Base-by-base conservation (phyloP, 1,140 invertebrate species). In the Conopomorpha cramerella region DNA sequence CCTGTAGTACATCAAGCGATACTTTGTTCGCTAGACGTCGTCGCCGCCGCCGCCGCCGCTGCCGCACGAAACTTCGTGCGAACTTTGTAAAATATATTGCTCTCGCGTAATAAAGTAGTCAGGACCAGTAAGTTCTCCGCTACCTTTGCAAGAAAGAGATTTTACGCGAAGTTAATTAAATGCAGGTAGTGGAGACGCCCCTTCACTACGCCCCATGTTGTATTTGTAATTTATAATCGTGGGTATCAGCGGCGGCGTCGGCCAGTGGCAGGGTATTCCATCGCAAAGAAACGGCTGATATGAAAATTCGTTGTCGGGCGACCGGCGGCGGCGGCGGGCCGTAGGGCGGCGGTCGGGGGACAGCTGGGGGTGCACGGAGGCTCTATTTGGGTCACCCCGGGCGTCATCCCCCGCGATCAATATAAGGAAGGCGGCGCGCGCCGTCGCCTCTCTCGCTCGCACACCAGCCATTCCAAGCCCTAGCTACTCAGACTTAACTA, bases 311-410 rank as follows among this genome's bases (percentile, higher is more conserved):
- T 37, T 47, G 46, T 30, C 51, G 51, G 48, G 46, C 30, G 41
- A 39, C 49, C 43, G 58, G 58, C 48, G 46, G 46, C 49, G 48
- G 48, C 49, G 30, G 12, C 30, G 13, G 16, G 33, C 8, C n/a
- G n/a, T n/a, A n/a, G n/a, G n/a, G n/a, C n/a, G n/a, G n/a, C n/a
- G n/a, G n/a, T n/a, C n/a, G n/a, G n/a, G n/a, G n/a, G n/a, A n/a
- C n/a, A n/a, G 35, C 16, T 50, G 51, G 45, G 53, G 50, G 46
- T 46, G 48, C 39, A 42, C 54, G 60, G 53, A 74, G 65, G 61
- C 61, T 74, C 66, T 74, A 74, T 74, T 71, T 74, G 70, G 70
- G 70, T 74, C 70, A 74, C 64, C 70, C 70, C 53, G 70, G 70
- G 70, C 70, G 66, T 66, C 68, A 68, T 63, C 52, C 58, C 51